Evolutionary conservation across 2,113 vertebrate genomes (phyloP).

Genomic region (Ptyas mucosa): DNA sequence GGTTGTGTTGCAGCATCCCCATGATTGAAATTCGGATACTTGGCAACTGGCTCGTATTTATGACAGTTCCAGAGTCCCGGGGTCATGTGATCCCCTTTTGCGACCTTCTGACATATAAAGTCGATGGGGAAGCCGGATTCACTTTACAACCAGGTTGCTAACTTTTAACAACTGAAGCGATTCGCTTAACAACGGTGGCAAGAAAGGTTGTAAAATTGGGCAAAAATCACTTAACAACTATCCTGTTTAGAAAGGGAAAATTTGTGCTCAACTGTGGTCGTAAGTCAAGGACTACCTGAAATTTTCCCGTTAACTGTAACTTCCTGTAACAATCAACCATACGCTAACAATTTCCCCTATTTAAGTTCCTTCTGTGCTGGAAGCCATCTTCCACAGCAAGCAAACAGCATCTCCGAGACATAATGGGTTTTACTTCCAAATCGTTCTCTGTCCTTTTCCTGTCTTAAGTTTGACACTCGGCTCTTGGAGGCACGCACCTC

Average conservation of each 20-base stretch:
- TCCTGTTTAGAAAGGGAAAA: background rate
- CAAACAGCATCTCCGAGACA: accelerated
- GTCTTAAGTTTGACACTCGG: background rate
- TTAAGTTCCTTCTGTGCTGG: background rate
- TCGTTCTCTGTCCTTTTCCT: background rate
- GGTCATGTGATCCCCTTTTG: background rate
- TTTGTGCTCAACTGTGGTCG: background rate
- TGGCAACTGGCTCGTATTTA: background rate
- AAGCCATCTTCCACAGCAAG: background rate
- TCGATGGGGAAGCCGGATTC: background rate
- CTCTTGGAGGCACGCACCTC: accelerated
- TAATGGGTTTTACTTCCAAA: accelerated
- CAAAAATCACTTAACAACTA: background rate
- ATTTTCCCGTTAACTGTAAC: background rate
- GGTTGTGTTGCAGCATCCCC: background rate
- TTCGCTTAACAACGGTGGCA: background rate
- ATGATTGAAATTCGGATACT: background rate
- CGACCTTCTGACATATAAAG: background rate
- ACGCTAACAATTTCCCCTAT: background rate
- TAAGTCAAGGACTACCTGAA: background rate
- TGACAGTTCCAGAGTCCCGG: accelerated
- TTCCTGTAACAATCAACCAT: background rate
- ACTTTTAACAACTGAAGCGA: background rate
- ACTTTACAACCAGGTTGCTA: background rate
- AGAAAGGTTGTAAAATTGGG: background rate